A percentile compares a stretch with the other conserved stretches of the same genome.
Conservation (phyloP, 2,888 invertebrate species). For the Phragmatobia fuliginosa region DNA sequence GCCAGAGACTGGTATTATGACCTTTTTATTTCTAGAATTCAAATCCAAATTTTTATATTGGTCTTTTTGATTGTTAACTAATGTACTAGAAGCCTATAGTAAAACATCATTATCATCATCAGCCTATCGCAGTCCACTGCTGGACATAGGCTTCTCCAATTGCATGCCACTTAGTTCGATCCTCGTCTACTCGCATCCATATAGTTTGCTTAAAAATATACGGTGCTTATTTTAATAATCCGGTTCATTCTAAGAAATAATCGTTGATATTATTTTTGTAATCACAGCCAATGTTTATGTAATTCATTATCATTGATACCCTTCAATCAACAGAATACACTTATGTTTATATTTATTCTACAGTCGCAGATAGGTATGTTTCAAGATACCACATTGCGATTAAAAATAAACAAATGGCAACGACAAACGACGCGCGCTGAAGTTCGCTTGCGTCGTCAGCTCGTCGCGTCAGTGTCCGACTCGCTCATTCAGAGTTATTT, state of each 20-base stretch:
- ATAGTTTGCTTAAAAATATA: neutral
- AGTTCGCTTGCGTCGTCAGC: slow-evolving; percentile 28
- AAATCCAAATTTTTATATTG: neutral
- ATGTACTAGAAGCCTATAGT: neutral
- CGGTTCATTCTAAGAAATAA: neutral
- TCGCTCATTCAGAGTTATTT: slow-evolving; percentile 42
- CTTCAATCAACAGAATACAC: neutral
- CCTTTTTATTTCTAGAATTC: neutral
- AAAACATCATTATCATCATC: too few relatives aligned
- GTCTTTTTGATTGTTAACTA: neutral
- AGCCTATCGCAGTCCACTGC: too few relatives aligned
- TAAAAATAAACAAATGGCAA: slow-evolving; percentile 62
- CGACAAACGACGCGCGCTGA: slow-evolving; percentile 2
- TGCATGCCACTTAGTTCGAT: too few relatives aligned
- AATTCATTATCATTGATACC: neutral
- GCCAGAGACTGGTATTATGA: neutral
- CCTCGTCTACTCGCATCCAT: too few relatives aligned
- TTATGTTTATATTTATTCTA: neutral
- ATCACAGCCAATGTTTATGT: neutral
- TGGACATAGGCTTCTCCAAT: too few relatives aligned
- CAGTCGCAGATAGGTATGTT: slow-evolving; percentile 20
- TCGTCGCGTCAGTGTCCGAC: slow-evolving; percentile 31
- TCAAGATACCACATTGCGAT: slow-evolving; percentile 37
- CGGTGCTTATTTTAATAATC: neutral
- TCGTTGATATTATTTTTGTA: neutral